Conservation (phyloP, 64 coral and sea anemone species). For the Stylophora pistillata region DNA sequence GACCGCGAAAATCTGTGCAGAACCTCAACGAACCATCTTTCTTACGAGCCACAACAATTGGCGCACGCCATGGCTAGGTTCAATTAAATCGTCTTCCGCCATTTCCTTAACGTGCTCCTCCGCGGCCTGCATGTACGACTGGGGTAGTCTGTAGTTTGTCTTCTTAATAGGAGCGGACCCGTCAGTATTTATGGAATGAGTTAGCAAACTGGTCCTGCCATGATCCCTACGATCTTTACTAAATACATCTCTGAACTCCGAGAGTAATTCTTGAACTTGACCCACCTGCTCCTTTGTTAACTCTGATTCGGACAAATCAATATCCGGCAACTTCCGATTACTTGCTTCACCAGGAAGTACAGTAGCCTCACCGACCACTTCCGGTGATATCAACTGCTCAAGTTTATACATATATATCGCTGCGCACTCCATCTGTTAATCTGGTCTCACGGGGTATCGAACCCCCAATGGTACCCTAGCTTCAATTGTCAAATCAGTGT, state of each 20-base stretch:
- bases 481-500: slow-evolving; percentile 20
- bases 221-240: slow-evolving; percentile 7
- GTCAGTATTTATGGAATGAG: slow-evolving; percentile 48
- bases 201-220: slow-evolving; percentile 47
- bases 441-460: slow-evolving; percentile 16
- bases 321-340: too few relatives aligned
- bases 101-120: slow-evolving; percentile 40
- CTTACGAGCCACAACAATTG: neutral
- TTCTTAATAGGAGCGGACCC: slow-evolving; percentile 45
- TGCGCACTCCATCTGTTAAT: slow-evolving; percentile 22
- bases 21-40: slow-evolving; percentile 36
- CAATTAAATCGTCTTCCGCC: slow-evolving; percentile 47
- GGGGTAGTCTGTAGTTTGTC: slow-evolving; percentile 30
- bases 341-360: too few relatives aligned
- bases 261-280: neutral
- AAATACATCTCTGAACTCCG: slow-evolving; percentile 53
- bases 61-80: slow-evolving; percentile 40
- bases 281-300: neutral
- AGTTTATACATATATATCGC: slow-evolving; percentile 49
- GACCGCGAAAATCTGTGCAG: slow-evolving; percentile 26
- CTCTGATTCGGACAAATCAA: neutral
- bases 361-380: too few relatives aligned
- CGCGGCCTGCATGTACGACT: slow-evolving; percentile 16
- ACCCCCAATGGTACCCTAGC: slow-evolving; percentile 4
- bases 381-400: neutral